A percentile compares a stretch with the other conserved stretches of the same genome.
phyloP scores from a whole-genome alignment of 30 jellyfish, hydroid and myxozoan species.

The Aurelia aurita region DNA sequence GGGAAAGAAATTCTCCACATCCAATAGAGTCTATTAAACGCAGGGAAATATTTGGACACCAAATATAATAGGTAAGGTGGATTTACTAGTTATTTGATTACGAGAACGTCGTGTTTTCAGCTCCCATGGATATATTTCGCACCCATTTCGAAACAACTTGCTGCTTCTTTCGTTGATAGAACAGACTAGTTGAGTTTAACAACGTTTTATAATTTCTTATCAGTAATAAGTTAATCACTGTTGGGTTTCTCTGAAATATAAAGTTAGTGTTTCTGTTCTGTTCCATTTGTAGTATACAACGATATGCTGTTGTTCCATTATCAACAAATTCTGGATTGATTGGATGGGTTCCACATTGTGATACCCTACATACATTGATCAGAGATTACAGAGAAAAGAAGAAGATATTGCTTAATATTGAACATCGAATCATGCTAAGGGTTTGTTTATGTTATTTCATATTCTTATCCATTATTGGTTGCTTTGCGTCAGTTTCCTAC shows the following conservation, averaged over 20 bases:
- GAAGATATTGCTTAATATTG: conserved; percentile 87
- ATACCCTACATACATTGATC: conserved; percentile 94
- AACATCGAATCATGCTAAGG: conserved; percentile 95
- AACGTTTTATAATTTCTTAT: not conserved
- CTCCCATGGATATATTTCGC: not conserved
- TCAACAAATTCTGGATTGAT: conserved; percentile 98
- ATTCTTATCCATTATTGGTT: no score
- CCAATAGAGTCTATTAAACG: no score
- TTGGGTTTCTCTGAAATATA: no score
- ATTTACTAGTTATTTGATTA: no score
- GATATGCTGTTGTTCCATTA: conserved; percentile 97
- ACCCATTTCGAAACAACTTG: not conserved
- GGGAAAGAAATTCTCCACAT: no score
- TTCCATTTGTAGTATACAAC: conserved; percentile 64
- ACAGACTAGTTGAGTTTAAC: not conserved
- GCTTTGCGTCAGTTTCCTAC: no score
- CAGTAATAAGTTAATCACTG: no score
- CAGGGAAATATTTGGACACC: no score
- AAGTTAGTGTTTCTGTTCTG: not conserved
- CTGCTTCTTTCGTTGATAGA: not conserved
- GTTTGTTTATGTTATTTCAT: conserved; percentile 1
- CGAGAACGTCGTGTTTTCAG: no score
- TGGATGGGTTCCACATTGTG: conserved; percentile 99
- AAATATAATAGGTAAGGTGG: no score
- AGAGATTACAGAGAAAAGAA: conserved; percentile 96